These are phyloP conservation scores for Drosophila tropicalis DNA, from an alignment of 1,140 invertebrate genomes.

Conservation along the genomic window DNA sequence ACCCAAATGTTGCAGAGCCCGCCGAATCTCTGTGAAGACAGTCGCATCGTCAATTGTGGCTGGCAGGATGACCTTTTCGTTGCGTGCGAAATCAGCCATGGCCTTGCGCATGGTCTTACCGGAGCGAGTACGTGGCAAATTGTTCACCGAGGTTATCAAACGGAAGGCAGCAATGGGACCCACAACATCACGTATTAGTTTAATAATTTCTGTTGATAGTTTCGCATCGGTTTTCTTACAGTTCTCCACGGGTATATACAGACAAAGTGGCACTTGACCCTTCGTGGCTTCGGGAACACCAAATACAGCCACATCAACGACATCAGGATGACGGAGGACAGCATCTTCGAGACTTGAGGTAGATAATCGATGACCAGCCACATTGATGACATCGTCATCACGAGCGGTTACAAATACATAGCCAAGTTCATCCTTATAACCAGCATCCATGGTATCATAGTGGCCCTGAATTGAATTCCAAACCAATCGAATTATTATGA, in stretches of 20 bases:
- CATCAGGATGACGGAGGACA: slow-evolving; percentile 90
- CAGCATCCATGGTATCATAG: slow-evolving; percentile 98
- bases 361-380: slow-evolving; percentile 95
- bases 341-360: slow-evolving; percentile 95
- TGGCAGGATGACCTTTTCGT: slow-evolving; percentile 90
- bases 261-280: slow-evolving; percentile 94
- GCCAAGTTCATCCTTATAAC: slow-evolving; percentile 92
- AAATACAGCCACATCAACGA: slow-evolving; percentile 93
- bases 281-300: slow-evolving; percentile 95
- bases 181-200: slow-evolving; percentile 90
- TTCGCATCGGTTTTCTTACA: slow-evolving; percentile 85
- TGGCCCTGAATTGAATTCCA: slow-evolving; percentile 88
- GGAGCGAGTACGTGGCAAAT: slow-evolving; percentile 90
- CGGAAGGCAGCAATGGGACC: slow-evolving; percentile 95
- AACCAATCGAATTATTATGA: neutral
- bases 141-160: slow-evolving; percentile 89
- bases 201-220: slow-evolving; percentile 87
- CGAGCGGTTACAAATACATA: slow-evolving; percentile 94
- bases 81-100: slow-evolving; percentile 91
- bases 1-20: slow-evolving; percentile 89
- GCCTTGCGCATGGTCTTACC: slow-evolving; percentile 94
- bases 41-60: slow-evolving; percentile 94
- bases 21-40: slow-evolving; percentile 89
- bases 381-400: slow-evolving; percentile 98
- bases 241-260: slow-evolving; percentile 89